A percentile compares a stretch with the other conserved stretches of the same genome.
phyloP scores from a whole-genome alignment of 64 coral and sea anemone genomes.

The Pachyseris speciosa region DNA sequence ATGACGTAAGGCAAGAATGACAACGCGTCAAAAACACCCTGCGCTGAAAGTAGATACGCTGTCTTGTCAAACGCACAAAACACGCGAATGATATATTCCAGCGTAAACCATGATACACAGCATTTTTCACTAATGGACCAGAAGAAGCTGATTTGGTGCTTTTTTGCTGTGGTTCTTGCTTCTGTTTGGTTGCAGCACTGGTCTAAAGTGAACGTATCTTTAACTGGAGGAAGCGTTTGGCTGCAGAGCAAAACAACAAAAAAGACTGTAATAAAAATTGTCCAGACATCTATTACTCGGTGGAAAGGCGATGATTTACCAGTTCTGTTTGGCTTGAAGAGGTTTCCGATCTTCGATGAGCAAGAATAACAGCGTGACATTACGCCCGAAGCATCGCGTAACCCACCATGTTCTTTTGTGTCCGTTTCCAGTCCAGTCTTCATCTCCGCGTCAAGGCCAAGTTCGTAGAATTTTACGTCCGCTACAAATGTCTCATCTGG shows the following conservation, averaged over 20 bases:
- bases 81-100: conserved; percentile 79
- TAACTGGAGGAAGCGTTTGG: conserved; percentile 71
- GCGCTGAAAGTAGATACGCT: conserved; percentile 59
- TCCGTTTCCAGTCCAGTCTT: background rate
- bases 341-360: background rate
- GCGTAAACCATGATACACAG: conserved; percentile 69
- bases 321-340: conserved; percentile 8
- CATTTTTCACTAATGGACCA: conserved; percentile 78
- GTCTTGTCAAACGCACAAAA: conserved; percentile 55
- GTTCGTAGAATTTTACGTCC: conserved; percentile 82
- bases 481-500: conserved; percentile 55
- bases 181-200: conserved; percentile 35
- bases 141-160: conserved; percentile 2
- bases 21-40: conserved; percentile 81
- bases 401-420: background rate
- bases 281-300: conserved; percentile 19
- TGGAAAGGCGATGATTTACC: background rate
- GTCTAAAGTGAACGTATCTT: background rate
- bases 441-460: conserved; percentile 51
- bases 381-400: background rate
- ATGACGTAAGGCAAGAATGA: conserved; percentile 77
- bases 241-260: conserved; percentile 55
- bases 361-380: background rate
- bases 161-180: background rate
- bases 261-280: conserved; percentile 59